These are phyloP conservation scores for Xerus inauris DNA, from an alignment of 2,113 vertebrate species.

Conservation along the genomic window DNA sequence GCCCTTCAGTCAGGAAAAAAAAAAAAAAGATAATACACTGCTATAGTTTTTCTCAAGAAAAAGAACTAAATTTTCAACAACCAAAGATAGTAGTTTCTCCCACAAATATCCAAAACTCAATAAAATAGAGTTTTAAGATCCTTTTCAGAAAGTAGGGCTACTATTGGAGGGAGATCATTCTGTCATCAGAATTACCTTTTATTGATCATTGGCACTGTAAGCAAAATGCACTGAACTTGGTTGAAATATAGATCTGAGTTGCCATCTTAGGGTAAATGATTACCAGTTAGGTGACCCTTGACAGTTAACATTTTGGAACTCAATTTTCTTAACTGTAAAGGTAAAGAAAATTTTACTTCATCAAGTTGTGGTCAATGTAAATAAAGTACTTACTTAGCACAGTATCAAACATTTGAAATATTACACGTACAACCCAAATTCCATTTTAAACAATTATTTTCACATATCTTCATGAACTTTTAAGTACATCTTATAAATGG, in stretches of 20 bases:
- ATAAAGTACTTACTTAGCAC: not conserved
- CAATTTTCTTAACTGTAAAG: not conserved
- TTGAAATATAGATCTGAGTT: not conserved
- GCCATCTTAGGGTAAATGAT: not conserved
- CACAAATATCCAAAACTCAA: not conserved
- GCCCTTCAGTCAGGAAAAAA: not conserved
- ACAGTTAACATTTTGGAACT: not conserved
- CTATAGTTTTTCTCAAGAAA: not conserved
- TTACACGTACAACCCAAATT: not conserved
- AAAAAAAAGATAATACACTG: not conserved
- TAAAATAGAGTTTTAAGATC: not conserved
- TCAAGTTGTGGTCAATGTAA: rapidly evolving
- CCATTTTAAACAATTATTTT: not conserved
- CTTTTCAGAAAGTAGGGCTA: not conserved
- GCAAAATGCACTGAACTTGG: not conserved
- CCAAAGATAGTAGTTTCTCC: not conserved
- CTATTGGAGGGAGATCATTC: not conserved
- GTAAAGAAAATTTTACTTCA: not conserved
- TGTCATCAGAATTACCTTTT: not conserved
- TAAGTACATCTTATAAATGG: not conserved
- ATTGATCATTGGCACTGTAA: not conserved
- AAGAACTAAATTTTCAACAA: not conserved
- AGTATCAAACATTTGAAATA: not conserved
- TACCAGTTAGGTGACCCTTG: no score
- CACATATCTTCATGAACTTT: not conserved